A percentile compares a stretch with the other conserved stretches of the same genome.
phyloP scores from a whole-genome alignment of 2,888 invertebrate genomes.

The Drosophila diplacantha region DNA sequence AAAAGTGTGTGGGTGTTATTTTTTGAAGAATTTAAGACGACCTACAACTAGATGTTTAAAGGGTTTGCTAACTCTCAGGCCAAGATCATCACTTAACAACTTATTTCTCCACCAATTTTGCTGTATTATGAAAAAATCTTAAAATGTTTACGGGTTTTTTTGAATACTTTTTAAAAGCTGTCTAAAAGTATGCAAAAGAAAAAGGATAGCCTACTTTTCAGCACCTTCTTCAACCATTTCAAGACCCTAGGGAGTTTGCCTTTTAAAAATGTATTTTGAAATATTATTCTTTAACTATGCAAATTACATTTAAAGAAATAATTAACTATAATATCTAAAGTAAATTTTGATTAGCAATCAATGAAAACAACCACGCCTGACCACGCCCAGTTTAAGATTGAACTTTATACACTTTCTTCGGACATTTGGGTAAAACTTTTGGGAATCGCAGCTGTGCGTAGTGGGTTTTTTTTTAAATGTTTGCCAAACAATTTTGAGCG shows the following conservation, averaged over 20 bases:
- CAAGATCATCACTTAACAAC: neutral
- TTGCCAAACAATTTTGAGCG: constrained; percentile 56
- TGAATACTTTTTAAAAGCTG: neutral
- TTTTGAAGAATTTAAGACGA: neutral
- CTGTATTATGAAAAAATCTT: too few relatives aligned
- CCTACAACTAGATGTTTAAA: neutral
- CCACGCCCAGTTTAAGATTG: constrained; percentile 4
- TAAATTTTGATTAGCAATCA: too few relatives aligned
- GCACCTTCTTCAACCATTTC: neutral
- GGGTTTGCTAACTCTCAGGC: neutral
- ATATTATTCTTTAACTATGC: neutral
- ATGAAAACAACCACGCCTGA: neutral
- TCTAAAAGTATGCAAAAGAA: neutral
- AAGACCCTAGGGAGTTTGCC: rapidly evolving
- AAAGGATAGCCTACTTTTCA: neutral
- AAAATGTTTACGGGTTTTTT: neutral
- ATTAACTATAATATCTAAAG: neutral
- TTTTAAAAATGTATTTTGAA: neutral
- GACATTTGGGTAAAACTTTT: constrained; percentile 2
- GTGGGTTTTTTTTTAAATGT: constrained; percentile 42
- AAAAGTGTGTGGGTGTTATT: neutral
- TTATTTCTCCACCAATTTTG: neutral
- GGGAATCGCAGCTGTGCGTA: constrained; percentile 25
- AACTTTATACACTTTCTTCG: neutral
- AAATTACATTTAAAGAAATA: neutral